These are phyloP conservation scores for Coenonympha glycerion DNA, from an alignment of 2,888 invertebrate species.

Conservation along the genomic window DNA sequence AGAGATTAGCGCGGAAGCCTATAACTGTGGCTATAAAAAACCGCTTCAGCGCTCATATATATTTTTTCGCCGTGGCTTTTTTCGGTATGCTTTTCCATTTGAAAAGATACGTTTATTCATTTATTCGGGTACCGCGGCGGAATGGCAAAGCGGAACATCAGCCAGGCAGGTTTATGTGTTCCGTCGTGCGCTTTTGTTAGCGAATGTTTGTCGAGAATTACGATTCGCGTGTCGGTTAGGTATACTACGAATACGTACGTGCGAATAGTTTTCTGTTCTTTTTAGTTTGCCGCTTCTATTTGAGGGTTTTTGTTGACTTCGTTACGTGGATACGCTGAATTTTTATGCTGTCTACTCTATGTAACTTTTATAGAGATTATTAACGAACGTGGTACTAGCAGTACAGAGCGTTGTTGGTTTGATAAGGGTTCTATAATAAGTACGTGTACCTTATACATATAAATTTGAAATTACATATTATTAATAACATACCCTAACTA, in stretches of 20 bases:
- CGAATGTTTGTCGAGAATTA: conserved; percentile 33
- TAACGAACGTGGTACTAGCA: background rate
- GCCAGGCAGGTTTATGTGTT: conserved; percentile 34
- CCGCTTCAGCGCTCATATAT: conserved; percentile 36
- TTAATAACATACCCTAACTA: too few species aligned
- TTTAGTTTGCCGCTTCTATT: conserved; percentile 26
- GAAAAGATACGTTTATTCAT: conserved; percentile 45
- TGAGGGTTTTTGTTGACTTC: conserved; percentile 16
- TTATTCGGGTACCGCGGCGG: conserved; percentile 29
- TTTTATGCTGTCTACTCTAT: background rate
- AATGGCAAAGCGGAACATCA: conserved; percentile 31
- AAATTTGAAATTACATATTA: background rate
- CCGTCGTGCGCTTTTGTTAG: conserved; percentile 35
- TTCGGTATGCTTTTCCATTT: conserved; percentile 44
- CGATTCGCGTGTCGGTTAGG: conserved; percentile 23
- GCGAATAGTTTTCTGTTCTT: conserved; percentile 25
- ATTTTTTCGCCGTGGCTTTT: conserved; percentile 34
- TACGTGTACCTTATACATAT: too few species aligned
- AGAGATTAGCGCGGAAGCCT: conserved; percentile 50
- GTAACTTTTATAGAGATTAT: background rate
- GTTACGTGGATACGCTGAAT: conserved; percentile 8
- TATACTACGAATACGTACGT: conserved; percentile 16
- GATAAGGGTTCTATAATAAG: too few species aligned
- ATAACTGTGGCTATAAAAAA: conserved; percentile 46
- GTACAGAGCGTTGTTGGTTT: background rate